Base-by-base conservation (phyloP, 1,140 invertebrate genomes). In the Olivierus martensii region DNA sequence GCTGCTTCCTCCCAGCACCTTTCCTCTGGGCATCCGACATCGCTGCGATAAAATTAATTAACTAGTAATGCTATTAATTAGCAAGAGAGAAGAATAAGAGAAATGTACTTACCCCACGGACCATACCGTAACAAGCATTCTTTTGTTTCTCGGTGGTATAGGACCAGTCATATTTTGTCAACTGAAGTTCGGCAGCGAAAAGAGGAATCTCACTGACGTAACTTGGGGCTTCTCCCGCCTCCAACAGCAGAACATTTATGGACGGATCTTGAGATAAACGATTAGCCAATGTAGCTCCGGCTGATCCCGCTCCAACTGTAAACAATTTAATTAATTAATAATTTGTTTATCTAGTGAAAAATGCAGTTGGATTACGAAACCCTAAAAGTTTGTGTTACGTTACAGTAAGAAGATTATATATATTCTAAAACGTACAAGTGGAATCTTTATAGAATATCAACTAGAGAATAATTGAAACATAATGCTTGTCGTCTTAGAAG, bases 81-180 rank as follows among this genome's bases (percentile, higher is more conserved):
- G n/a, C n/a, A n/a, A n/a, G n/a, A n/a, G n/a, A n/a, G n/a, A 63
- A 39, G 12, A 39, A 17, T 12, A 39, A 39, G 38, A 39, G 17
- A 39, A 17, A 9, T 2, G 0, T 22, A 57, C 49, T 59, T 50
- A 67, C 67, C 61, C 62, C 58, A 53, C 68, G 66, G 7, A 66
- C 66, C 39, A 72, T 63, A 79, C 84, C 87, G 60, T 88, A 74
- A 64, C 87, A 90, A 0, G 80, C 77, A 3, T 79, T 80, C 48
- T 80, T 81, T 66, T 89, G 83, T 0, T 88, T 85, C 65, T 90
- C 87, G 3, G 86, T 90, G 66, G 87, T 87, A 65, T 91, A 93
- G 62, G 85, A 79, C 90, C 90, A 96, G 65, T 94, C 89, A 11
- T 91, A 68, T 65, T 86, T 79, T 49, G 83, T 87, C 3, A 87